Evolutionary conservation across 64 coral and sea anemone species (phyloP), one percentile per base, ranked within the genome.

Genomic region (Porites lutea): DNA sequence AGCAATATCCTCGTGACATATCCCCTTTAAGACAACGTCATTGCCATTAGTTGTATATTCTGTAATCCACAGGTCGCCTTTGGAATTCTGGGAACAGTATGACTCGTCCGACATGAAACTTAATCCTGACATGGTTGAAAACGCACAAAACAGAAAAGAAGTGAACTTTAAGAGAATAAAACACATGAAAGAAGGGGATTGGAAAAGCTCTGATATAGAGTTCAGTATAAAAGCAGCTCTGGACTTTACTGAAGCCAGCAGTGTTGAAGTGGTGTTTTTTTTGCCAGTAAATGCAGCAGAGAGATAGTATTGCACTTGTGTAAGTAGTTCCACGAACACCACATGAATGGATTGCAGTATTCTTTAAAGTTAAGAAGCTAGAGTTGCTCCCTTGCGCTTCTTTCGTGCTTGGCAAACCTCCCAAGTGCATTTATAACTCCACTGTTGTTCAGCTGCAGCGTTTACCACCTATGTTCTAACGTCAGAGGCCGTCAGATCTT

Each of bases 41-140:
- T 88, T 72, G 21, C 13, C 61, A 44, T 60, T 48, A 9, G 15
- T 54, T 55, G 12, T 11, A 55, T 7, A 67, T 48, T 21, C 77
- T 61, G 44, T 6, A 23, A 75, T 9, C 63, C 52, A 16, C 45
- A 96, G 95, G 90, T 74, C 90, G 48, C 91, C 90, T 27, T 71
- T 65, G 54, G 95, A 92, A 43, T 93, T 96, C 23, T 93, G 88
- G 78, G 71, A 59, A 90, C 48, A 43, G 6, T 90, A 92, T 64
- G 90, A 92, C 72, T 54, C 69, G 9, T 74, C 64, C 2, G 84
- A 86, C 22, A 92, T 92, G 86, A 77, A 62, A 63, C 48, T 92
- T 9, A 92, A 86, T 44, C 88, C 95, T 52, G 73, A 86, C 2
- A 27, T 90, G 2, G 69, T 60, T 65, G 62, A 92, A 45, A 89